Evolutionary conservation across 2,113 vertebrate species (phyloP).

Genomic region (Boleophthalmus pectinirostris): DNA sequence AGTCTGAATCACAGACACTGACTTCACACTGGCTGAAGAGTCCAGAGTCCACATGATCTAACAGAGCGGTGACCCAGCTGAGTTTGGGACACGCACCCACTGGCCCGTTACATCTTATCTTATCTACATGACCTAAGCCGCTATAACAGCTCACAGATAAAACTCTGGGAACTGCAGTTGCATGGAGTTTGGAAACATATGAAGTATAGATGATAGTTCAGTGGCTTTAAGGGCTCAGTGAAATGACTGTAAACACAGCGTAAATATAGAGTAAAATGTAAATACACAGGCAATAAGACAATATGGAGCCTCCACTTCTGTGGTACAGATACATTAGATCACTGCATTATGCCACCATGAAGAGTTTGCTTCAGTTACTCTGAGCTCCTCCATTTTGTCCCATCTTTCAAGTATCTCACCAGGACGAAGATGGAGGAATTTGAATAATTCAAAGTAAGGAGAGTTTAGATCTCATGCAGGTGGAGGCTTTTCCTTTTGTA

Average conservation of each 20-base stretch:
- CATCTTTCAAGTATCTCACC: too few species aligned
- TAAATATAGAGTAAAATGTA: not conserved
- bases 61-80: not conserved
- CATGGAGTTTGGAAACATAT: not conserved
- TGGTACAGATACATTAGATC: too few species aligned
- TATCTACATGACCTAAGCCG: constrained; percentile 6
- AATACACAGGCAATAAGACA: not conserved
- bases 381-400: too few species aligned
- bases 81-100: not conserved
- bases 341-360: too few species aligned
- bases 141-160: not conserved
- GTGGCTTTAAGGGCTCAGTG: not conserved
- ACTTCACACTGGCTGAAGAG: not conserved
- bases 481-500: too few species aligned
- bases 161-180: not conserved
- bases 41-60: constrained; percentile 20
- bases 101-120: constrained; percentile 30
- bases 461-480: too few species aligned
- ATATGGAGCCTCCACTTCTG: not conserved
- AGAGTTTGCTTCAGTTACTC: too few species aligned
- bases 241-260: not conserved
- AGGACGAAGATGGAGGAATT: too few species aligned
- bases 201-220: not conserved
- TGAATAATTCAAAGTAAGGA: too few species aligned
- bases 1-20: not conserved